phyloP scores from a whole-genome alignment of 1,140 invertebrate genomes.

The Calosoma granatense region DNA sequence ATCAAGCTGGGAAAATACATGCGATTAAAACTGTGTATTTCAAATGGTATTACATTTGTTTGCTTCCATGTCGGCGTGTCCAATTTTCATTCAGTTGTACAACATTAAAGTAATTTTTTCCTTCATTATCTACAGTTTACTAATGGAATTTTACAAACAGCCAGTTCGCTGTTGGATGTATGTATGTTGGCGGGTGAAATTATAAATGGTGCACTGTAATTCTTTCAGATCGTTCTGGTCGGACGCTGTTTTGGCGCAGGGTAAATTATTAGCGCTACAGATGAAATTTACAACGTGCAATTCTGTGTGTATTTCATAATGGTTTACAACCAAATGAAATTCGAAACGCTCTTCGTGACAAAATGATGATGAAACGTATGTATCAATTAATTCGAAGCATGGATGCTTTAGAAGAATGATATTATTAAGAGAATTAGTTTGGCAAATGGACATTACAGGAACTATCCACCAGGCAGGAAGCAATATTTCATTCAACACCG shows the following conservation, averaged over 20 bases:
- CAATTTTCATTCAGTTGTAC: too few relatives aligned
- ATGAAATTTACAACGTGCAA: background rate
- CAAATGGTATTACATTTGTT: too few relatives aligned
- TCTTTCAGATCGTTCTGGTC: background rate
- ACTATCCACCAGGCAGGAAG: background rate
- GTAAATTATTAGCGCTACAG: background rate
- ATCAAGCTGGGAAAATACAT: too few relatives aligned
- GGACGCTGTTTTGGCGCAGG: background rate
- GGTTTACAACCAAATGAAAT: constrained; percentile 1
- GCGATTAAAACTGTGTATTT: too few relatives aligned
- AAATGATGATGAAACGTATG: background rate
- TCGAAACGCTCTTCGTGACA: background rate
- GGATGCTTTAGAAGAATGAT: too few relatives aligned
- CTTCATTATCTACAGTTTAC: background rate
- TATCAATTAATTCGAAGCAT: constrained; percentile 1
- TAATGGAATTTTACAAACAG: constrained; percentile 2
- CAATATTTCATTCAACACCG: background rate
- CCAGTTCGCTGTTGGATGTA: background rate
- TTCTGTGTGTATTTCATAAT: background rate
- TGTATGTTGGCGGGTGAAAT: background rate
- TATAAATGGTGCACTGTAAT: constrained; percentile 1
- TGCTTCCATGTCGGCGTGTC: too few relatives aligned
- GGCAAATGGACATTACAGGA: too few relatives aligned
- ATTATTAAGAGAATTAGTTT: too few relatives aligned
- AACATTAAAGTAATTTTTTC: constrained; percentile 7